A percentile compares a stretch with the other conserved stretches of the same genome.
phyloP scores from a whole-genome alignment of 2,888 invertebrate species.

The Auanema sp. region DNA sequence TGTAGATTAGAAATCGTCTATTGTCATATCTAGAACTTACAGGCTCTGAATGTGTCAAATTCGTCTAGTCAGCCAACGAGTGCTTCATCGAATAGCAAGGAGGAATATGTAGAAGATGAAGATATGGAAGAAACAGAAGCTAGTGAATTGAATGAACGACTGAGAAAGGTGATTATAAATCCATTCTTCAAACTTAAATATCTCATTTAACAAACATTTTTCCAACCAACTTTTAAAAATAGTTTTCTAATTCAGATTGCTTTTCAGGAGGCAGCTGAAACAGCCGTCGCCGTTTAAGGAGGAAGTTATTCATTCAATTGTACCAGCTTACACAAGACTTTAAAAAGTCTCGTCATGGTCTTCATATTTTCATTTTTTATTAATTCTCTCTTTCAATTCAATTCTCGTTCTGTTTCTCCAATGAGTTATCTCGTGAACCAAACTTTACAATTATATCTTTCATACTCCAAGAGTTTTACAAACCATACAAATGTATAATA shows the following conservation, averaged over 20 bases:
- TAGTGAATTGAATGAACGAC: constrained; percentile 37
- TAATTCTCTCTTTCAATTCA: not conserved
- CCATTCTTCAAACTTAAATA: not conserved
- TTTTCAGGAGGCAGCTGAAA: constrained; percentile 11
- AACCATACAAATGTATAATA: not conserved
- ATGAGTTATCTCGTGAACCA: constrained; percentile 2
- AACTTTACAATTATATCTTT: constrained; percentile 4
- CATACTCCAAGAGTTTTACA: constrained; percentile 4
- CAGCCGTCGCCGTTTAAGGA: too few species aligned
- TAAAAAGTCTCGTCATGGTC: constrained; percentile 7
- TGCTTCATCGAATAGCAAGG: constrained; percentile 24
- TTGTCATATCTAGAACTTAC: not conserved
- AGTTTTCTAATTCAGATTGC: too few species aligned
- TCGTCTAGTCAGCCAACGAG: constrained; percentile 13
- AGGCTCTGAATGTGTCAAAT: constrained; percentile 28
- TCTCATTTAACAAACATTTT: not conserved
- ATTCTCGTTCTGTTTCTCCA: not conserved
- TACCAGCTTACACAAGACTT: constrained; percentile 9
- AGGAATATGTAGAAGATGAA: constrained; percentile 48
- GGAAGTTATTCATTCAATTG: not conserved
- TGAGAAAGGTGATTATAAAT: constrained; percentile 25
- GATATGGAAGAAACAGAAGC: constrained; percentile 59
- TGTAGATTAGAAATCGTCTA: not conserved
- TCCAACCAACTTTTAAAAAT: too few species aligned
- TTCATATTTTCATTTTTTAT: constrained; percentile 4